These are phyloP conservation scores for Lysiphlebus fabarum DNA, from an alignment of 1,140 invertebrate genomes.

Conservation along the genomic window DNA sequence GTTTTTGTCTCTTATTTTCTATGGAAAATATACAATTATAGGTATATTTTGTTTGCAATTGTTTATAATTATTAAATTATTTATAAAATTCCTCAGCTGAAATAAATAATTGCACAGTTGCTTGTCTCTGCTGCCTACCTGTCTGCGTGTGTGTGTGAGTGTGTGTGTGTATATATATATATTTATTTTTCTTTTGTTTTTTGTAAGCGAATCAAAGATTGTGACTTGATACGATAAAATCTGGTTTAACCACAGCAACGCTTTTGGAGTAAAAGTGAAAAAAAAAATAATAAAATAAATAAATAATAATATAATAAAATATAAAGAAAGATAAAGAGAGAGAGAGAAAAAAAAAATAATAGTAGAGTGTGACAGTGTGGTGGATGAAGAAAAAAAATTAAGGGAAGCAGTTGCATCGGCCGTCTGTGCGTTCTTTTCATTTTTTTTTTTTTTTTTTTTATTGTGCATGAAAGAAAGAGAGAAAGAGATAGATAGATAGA, in stretches of 20 bases:
- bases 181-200: background rate
- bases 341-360: constrained; percentile 4
- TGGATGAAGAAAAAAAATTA: constrained; percentile 19
- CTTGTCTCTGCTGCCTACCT: too few species aligned
- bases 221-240: constrained; percentile 16
- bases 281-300: background rate
- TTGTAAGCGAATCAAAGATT: constrained; percentile 11
- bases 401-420: background rate
- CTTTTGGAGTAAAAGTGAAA: background rate
- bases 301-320: background rate
- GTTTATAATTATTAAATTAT: too few species aligned
- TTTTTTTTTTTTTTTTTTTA: background rate
- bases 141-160: too few species aligned
- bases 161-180: too few species aligned
- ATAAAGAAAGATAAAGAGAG: background rate
- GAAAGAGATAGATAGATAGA: constrained; percentile 16
- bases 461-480: background rate
- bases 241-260: constrained; percentile 9
- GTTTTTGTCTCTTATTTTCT: background rate
- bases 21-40: too few species aligned
- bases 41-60: too few species aligned
- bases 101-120: too few species aligned
- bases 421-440: constrained; percentile 5
- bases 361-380: constrained; percentile 7
- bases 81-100: too few species aligned